Base-by-base conservation (phyloP, 2,797 vertebrate genomes). In the Taeniopygia guttata region DNA sequence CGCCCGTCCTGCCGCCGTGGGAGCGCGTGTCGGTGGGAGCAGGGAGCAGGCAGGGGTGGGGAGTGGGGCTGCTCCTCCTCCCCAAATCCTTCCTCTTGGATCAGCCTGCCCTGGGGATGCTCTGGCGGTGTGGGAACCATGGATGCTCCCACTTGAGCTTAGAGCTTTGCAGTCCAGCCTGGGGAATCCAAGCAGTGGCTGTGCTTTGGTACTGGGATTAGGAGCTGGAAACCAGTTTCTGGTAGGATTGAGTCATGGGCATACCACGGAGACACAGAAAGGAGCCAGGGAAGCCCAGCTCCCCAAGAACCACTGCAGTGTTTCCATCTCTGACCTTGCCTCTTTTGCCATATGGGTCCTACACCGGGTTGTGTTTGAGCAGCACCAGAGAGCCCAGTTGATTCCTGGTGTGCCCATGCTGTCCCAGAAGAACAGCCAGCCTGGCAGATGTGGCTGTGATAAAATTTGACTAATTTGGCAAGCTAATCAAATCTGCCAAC, bases 101-200 rank as follows among this genome's bases (percentile, higher is more conserved):
- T 59, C 32, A 64, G 30, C 45, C 46, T 5, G 0, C 25, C n/a
- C 42, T 29, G n/a, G 59, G 30, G 73, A 22, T 60, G 42, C 10
- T 45, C 18, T 22, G 30, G 3, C n/a, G 2, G 2, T 5, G 17
- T 3, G 4, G 72, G 43, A 27, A 21, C 20, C 11, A 3, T 7
- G 14, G 52, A 6, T 42, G 68, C 25, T 66, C 63, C 48, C 14
- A 0, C 10, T 38, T 22, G 22, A 17, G 14, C 36, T 22, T 7
- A 4, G 32, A 15, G 56, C 26, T 84, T 23, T 58, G 45, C 19
- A 14, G 11, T 11, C 9, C 25, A 2, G 16, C 21, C 30, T 56
- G 20, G 60, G 51, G 25, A 25, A 52, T 64, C 48, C 5, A 54
- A 89, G 13, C 22, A 3, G 25, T 14, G 25, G 1, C 49, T 73